These are phyloP conservation scores for Ameiurus melas DNA, from an alignment of 2,113 vertebrate species.

Conservation along the genomic window DNA sequence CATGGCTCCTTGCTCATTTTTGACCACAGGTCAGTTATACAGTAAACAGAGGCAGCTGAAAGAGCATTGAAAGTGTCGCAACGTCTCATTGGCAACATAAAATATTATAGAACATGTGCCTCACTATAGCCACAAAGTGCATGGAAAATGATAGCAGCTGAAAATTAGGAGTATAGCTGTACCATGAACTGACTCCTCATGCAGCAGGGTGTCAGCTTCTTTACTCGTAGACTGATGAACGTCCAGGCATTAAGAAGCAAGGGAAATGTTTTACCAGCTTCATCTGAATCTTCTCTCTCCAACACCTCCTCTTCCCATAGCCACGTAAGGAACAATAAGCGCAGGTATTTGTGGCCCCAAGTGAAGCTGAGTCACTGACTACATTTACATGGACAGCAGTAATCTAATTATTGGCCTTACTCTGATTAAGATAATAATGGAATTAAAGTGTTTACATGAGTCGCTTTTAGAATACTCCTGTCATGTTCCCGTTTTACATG, in stretches of 20 bases:
- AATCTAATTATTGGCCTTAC: too few species aligned
- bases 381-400: too few species aligned
- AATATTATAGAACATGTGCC: not conserved
- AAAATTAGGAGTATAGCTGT: not conserved
- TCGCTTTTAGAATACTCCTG: too few species aligned
- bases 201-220: not conserved
- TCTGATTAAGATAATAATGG: too few species aligned
- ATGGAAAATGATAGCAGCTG: not conserved
- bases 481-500: too few species aligned
- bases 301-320: not conserved
- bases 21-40: not conserved
- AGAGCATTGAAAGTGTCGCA: not conserved
- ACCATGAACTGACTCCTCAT: not conserved
- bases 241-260: not conserved
- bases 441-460: too few species aligned
- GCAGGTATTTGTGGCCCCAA: too few species aligned
- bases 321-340: not conserved
- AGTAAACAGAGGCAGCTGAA: not conserved
- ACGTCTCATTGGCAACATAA: not conserved
- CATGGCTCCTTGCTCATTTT: not conserved
- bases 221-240: not conserved
- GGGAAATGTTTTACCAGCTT: not conserved
- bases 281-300: not conserved
- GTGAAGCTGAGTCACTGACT: not conserved
- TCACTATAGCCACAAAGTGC: not conserved